Evolutionary conservation across 2,888 invertebrate species (phyloP), one percentile per base, ranked within the genome.

Genomic region (Thera britannica): DNA sequence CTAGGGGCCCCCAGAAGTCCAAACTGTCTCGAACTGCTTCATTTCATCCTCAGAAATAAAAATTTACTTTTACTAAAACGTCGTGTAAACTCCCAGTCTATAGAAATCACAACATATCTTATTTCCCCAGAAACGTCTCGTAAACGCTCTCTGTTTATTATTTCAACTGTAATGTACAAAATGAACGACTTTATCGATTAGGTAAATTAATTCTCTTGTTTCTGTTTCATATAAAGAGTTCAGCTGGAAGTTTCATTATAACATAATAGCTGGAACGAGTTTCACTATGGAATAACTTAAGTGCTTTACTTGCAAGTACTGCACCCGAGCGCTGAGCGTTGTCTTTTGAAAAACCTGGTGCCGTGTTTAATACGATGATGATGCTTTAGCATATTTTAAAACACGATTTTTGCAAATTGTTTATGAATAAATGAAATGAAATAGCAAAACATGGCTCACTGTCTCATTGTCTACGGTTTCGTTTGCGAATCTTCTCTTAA

Each of bases 71-170:
- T 44, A 46, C 44, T 9, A 46, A 46, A 46, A 46, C 41, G 9
- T 34, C 3, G 5, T 52, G 34, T 52, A 8, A 52, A 52, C 34
- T 34, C 9, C 9, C 8, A 34, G 5, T 9, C 0, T 8, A 3
- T 2, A 8, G 52, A 34, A 52, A 52, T 52, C 52, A 52, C 34
- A 34, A 23, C 51, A 23, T 52, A 52, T 52, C 34, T 34, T 52
- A 9, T 34, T 72, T 70, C 72, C 23, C 74, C 71, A 60, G 9
- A 72, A 62, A 68, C 74, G 69, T 71, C 62, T 77, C 61, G 57
- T 72, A 76, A 77, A 76, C 23, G 71, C 72, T 55, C 55, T 56
- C 56, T 77, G 75, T 76, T 80, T 78, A 76, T 78, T 77, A 74
- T 80, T 78, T 72, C 71, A 72, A 64, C 68, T 52, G 68, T 58